Percentiles rank a stretch among this genome's conserved stretches.
Evolutionary conservation across 1,140 invertebrate species (phyloP).

Genomic region (Aplysia californica): DNA sequence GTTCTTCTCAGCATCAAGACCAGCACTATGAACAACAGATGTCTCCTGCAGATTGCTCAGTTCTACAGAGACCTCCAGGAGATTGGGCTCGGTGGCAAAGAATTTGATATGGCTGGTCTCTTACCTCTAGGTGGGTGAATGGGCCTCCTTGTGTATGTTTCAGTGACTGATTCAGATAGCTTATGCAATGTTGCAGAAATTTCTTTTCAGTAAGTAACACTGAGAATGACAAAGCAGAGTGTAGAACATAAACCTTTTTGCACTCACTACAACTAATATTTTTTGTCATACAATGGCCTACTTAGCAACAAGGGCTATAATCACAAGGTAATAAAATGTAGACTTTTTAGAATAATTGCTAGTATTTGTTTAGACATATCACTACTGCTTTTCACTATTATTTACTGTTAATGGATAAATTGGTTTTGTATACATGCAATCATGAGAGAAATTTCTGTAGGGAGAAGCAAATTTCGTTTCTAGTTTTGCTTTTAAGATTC

Average conservation of each 20-base stretch:
- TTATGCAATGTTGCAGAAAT: not conserved
- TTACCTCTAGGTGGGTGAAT: slow-evolving; percentile 25
- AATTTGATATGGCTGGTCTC: slow-evolving; percentile 47
- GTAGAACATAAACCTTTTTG: not conserved
- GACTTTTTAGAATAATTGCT: too few species aligned
- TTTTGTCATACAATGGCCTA: not conserved
- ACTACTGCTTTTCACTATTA: not conserved
- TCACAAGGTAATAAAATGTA: too few species aligned
- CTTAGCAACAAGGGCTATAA: too few species aligned
- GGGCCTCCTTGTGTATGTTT: not conserved
- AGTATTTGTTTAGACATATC: not conserved
- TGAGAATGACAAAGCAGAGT: not conserved
- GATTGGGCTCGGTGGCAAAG: slow-evolving; percentile 44
- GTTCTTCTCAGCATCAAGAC: slow-evolving; percentile 30
- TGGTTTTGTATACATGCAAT: not conserved
- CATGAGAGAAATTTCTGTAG: not conserved
- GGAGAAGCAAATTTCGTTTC: not conserved
- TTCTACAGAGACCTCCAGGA: slow-evolving; percentile 46
- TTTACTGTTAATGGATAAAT: not conserved
- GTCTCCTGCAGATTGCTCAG: slow-evolving; percentile 48
- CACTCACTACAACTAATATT: not conserved
- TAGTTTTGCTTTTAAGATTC: too few species aligned
- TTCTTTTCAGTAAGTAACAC: not conserved
- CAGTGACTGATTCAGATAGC: not conserved
- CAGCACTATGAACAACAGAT: slow-evolving; percentile 47